Percentiles rank a stretch among this genome's conserved stretches.
These are phyloP conservation scores for Ypsolopha scabrella DNA, from an alignment of 2,888 invertebrate species.

Conservation along the genomic window DNA sequence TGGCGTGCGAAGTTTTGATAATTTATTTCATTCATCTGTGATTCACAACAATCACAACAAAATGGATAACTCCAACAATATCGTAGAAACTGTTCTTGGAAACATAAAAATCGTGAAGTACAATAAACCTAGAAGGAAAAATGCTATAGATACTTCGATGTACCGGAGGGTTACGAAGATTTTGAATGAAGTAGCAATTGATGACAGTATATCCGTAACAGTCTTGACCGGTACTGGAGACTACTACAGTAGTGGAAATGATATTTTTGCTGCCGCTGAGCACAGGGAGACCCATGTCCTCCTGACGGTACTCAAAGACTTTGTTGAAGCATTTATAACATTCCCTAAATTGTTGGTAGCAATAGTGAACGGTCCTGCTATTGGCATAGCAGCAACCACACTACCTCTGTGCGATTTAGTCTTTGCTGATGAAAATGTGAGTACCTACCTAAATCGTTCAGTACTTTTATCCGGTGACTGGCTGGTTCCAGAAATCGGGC, in stretches of 20 bases:
- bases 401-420: conserved; percentile 89
- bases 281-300: conserved; percentile 24
- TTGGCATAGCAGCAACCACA: conserved; percentile 91
- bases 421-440: conserved; percentile 86
- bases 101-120: conserved; percentile 69
- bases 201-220: conserved; percentile 75
- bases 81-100: conserved; percentile 31
- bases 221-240: conserved; percentile 85
- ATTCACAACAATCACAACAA: too few species aligned
- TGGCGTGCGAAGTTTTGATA: too few species aligned
- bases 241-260: conserved; percentile 90
- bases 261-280: conserved; percentile 46
- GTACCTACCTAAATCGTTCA: conserved; percentile 11
- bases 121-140: conserved; percentile 83
- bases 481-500: too few species aligned
- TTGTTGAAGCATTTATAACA: conserved; percentile 82
- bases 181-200: conserved; percentile 75
- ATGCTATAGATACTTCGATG: conserved; percentile 79
- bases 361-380: conserved; percentile 93
- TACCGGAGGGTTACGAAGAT: conserved; percentile 74
- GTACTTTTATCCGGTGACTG: too few species aligned
- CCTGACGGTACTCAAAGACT: conserved; percentile 55
- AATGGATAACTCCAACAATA: conserved; percentile 24
- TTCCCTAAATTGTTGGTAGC: conserved; percentile 91
- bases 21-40: too few species aligned